A percentile compares a stretch with the other conserved stretches of the same genome.
Evolutionary conservation across 2,113 vertebrate species (phyloP).

Genomic region (Macroglossus sobrinus): DNA sequence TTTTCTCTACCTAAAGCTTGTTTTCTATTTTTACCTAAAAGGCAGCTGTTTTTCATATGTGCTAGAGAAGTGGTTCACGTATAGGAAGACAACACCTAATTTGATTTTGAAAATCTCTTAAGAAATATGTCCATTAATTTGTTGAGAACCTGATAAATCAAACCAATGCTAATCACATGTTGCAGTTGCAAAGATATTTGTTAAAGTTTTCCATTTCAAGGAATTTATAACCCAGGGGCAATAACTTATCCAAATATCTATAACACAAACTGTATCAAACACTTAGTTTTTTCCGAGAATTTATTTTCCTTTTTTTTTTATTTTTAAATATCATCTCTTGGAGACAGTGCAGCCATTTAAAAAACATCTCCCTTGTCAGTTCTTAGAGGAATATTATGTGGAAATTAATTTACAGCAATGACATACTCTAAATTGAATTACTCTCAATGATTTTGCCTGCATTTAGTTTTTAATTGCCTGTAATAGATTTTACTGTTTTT

Average conservation of each 20-base stretch:
- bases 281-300: background rate
- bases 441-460: constrained; percentile 2
- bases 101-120: constrained; percentile 17
- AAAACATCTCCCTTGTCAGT: background rate
- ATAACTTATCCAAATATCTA: background rate
- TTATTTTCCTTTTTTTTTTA: background rate
- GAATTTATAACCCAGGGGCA: background rate
- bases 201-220: background rate
- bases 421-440: background rate
- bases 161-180: background rate
- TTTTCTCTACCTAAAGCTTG: background rate
- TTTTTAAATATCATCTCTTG: background rate
- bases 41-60: background rate
- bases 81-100: background rate
- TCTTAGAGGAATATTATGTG: background rate
- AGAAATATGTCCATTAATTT: background rate
- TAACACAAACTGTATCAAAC: background rate
- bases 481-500: background rate
- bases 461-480: constrained; percentile 13
- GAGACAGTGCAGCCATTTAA: background rate
- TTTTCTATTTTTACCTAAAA: background rate
- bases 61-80: background rate
- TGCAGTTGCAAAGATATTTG: background rate
- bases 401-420: background rate
- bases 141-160: background rate